Conservation (phyloP, 2,113 vertebrate genomes). For the Sialia sialis region DNA sequence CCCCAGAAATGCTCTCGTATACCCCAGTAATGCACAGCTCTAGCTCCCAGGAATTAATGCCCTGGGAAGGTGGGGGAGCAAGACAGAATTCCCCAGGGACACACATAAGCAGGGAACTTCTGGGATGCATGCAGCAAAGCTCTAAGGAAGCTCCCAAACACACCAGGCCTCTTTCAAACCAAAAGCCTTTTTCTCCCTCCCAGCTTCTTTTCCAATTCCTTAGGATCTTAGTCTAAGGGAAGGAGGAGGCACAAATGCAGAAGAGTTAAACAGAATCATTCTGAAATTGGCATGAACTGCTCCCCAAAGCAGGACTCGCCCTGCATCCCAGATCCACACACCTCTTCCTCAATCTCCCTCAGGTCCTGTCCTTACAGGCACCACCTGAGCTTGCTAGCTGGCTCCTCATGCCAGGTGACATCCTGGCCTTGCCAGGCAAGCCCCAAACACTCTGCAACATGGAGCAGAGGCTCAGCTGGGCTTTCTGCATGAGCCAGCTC, state of each 20-base stretch:
- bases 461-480: neutral
- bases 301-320: neutral
- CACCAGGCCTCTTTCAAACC: neutral
- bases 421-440: neutral
- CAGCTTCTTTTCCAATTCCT: neutral
- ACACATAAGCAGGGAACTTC: neutral
- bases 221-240: neutral
- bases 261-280: neutral
- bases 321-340: fast-evolving
- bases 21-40: too few relatives aligned
- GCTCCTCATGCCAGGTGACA: neutral
- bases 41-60: neutral
- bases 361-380: neutral
- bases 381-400: neutral
- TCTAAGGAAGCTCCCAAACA: neutral
- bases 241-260: neutral
- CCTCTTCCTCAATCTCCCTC: neutral
- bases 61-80: neutral
- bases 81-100: neutral
- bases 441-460: neutral
- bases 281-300: fast-evolving
- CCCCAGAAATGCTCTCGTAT: neutral
- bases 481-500: neutral
- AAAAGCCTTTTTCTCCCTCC: neutral
- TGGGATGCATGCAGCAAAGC: fast-evolving